Conservation (phyloP, 2,113 vertebrate genomes). For the Neotragus moschatus region DNA sequence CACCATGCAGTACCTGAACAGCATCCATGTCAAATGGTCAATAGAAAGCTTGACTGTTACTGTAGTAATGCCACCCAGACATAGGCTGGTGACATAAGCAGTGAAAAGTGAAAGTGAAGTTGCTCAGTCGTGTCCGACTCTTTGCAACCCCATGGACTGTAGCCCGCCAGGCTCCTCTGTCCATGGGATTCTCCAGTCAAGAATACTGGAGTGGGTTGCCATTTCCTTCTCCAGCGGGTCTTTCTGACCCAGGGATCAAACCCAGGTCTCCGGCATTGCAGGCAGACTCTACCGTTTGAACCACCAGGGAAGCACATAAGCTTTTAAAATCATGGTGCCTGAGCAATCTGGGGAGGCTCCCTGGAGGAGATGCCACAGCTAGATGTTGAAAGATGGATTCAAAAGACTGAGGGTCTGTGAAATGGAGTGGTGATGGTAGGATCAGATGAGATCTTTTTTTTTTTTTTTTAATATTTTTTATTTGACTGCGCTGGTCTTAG, state of each 20-base stretch:
- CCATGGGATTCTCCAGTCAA: not conserved
- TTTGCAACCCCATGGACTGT: not conserved
- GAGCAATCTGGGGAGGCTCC: not conserved
- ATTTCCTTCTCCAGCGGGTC: not conserved
- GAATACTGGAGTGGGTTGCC: not conserved
- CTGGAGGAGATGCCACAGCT: not conserved
- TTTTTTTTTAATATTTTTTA: not conserved
- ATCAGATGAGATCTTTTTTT: not conserved
- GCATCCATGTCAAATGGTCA: not conserved
- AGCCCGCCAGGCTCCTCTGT: not conserved
- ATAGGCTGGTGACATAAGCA: not conserved
- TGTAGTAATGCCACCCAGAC: not conserved
- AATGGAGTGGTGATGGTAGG: not conserved
- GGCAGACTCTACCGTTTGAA: not conserved
- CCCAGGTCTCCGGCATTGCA: fast-evolving
- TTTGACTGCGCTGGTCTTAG: not conserved
- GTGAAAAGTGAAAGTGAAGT: not conserved
- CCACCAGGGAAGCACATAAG: not conserved
- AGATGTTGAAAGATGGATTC: not conserved
- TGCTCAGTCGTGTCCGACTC: fast-evolving
- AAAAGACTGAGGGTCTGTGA: not conserved
- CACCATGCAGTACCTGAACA: not conserved
- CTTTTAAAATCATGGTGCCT: not conserved
- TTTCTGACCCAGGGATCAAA: not conserved
- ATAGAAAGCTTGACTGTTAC: not conserved